Conservation (phyloP, 2,113 vertebrate genomes). For the Planiliza haematocheilus region DNA sequence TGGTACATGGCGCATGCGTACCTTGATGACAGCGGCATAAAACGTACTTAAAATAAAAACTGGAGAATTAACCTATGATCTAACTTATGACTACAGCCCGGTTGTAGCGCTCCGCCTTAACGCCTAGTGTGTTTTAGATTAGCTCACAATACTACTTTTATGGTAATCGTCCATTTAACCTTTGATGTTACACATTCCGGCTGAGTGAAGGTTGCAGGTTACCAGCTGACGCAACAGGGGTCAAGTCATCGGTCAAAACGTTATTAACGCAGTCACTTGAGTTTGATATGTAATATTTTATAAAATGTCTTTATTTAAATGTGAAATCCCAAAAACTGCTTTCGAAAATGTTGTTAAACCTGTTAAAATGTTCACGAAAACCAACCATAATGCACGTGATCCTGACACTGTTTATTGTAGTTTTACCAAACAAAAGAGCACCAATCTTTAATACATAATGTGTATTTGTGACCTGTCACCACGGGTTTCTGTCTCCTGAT, state of each 20-base stretch:
- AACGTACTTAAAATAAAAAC: not conserved
- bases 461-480: too few relatives aligned
- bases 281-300: too few relatives aligned
- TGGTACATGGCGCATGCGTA: not conserved
- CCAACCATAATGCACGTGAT: too few relatives aligned
- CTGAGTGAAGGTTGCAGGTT: conserved; percentile 39
- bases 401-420: too few relatives aligned
- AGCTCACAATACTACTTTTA: not conserved
- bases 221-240: conserved; percentile 11
- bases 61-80: not conserved
- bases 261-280: not conserved
- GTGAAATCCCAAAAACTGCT: not conserved
- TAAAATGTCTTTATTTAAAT: not conserved
- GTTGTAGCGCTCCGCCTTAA: not conserved
- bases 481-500: too few relatives aligned
- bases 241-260: not conserved
- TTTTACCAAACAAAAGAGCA: too few relatives aligned
- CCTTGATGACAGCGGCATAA: not conserved
- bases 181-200: conserved; percentile 43
- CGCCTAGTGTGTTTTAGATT: not conserved
- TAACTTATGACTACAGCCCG: not conserved
- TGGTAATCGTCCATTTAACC: not conserved
- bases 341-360: not conserved
- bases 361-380: too few relatives aligned
- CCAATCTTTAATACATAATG: too few relatives aligned